Evolutionary conservation across 2,797 vertebrate species (phyloP).

Genomic region (Propithecus deckenii): DNA sequence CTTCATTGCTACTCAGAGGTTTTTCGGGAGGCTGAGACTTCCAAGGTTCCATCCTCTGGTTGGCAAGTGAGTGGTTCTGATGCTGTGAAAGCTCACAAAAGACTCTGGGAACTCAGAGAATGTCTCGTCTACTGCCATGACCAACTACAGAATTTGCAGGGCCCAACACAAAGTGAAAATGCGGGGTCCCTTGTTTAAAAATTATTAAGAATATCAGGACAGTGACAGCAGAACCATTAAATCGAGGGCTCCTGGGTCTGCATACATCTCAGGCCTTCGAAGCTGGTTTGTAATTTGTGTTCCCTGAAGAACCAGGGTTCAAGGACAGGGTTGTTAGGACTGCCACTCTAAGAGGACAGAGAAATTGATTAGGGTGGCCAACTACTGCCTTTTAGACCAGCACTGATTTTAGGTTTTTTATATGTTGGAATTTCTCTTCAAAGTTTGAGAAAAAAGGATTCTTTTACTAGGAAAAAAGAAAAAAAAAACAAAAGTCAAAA

Average conservation of each 20-base stretch:
- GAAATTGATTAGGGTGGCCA: neutral
- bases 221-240: neutral
- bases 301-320: neutral
- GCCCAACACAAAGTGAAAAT: neutral
- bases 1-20: neutral
- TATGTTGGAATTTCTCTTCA: neutral
- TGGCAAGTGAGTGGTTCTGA: neutral
- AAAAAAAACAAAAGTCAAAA: neutral
- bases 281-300: neutral
- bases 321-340: neutral
- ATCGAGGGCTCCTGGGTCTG: no score
- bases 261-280: neutral
- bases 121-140: neutral
- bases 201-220: neutral
- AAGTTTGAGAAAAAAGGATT: neutral
- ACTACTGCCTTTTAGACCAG: neutral
- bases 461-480: neutral
- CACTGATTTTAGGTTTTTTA: neutral
- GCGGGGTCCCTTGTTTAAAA: neutral
- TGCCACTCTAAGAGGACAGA: neutral
- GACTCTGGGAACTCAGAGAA: neutral
- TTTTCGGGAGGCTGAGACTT: neutral
- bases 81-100: neutral
- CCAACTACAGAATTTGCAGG: neutral
- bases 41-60: no score